Evolutionary conservation across 2,113 vertebrate genomes (phyloP), one percentile per base, ranked within the genome.

Genomic region (Silurus asotus): DNA sequence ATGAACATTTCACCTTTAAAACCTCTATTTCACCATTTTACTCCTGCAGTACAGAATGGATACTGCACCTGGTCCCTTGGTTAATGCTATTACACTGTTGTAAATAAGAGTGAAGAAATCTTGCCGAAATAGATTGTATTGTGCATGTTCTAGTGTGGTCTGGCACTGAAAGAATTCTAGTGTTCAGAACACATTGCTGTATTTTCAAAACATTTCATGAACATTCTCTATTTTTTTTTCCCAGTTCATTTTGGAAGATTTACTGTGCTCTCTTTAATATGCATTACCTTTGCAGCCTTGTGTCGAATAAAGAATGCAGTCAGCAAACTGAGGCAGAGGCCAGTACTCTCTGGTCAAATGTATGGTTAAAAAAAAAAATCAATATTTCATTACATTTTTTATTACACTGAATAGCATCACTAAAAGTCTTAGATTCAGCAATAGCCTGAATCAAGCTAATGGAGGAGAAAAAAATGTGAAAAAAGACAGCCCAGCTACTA

Each of bases 141-240:
- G 17, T 72, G 64, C 17, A 72, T 72, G 0, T 72, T 70, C 67
- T 45, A 45, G 14, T 19, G 0, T 19, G 69, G 14, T 37, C 23
- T 11, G 62, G 23, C 10, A 23, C n/a, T 65, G 6, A 28, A 67
- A 6, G 65, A 70, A 37, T 70, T 74, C 19, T 11, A 49, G 37
- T 23, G 48, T 49, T 74, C 45, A 74, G 19, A 90, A 92, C 89
- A 92, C 90, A 89, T 88, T 88, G 88, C 91, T 91, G 91, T 91
- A 37, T 85, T 89, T 89, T 90, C 90, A 89, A 20, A 20, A 64
- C 19, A 25, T 51, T 75, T 75, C 48, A 75, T 88, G 91, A 90
- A 92, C 87, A 92, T 92, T 90, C 93, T 93, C 90, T 91, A 91
- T 89, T 2, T 37, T 2, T 37, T 37, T 37, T 90, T 67, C 85